These are phyloP conservation scores for Caenorhabditis sp. DNA, from an alignment of 2,888 invertebrate genomes.

Conservation along the genomic window DNA sequence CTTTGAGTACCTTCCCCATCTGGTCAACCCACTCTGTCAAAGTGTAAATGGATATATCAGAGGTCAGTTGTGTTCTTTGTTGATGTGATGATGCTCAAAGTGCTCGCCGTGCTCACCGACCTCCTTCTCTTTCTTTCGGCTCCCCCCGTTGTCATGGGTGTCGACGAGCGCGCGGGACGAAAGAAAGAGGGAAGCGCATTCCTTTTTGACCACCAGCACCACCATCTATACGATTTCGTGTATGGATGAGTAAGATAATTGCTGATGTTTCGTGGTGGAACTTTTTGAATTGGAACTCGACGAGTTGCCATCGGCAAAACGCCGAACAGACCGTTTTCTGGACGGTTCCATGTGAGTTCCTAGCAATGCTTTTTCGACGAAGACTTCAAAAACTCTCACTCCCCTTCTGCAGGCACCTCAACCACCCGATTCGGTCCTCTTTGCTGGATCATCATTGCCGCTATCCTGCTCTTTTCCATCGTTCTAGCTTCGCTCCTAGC, in stretches of 20 bases:
- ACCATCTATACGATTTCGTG: conserved; percentile 36
- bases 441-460: conserved; percentile 65
- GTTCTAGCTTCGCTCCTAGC: conserved; percentile 38
- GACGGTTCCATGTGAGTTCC: conserved; percentile 71
- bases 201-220: conserved; percentile 32
- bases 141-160: conserved; percentile 37
- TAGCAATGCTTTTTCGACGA: background rate
- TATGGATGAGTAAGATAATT: conserved; percentile 62
- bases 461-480: conserved; percentile 51
- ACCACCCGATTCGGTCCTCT: conserved; percentile 60
- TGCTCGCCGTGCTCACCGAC: conserved; percentile 8
- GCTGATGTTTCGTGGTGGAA: conserved; percentile 78
- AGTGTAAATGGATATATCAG: conserved; percentile 69
- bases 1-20: conserved; percentile 66
- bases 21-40: conserved; percentile 72
- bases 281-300: conserved; percentile 76
- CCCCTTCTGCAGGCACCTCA: conserved; percentile 53
- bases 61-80: conserved; percentile 32
- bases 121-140: no score
- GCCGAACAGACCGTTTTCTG: conserved; percentile 71
- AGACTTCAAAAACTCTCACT: no score
- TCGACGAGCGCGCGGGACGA: no score
- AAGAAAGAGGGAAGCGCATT: conserved; percentile 14
- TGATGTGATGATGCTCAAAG: no score
- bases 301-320: conserved; percentile 72